Percentiles rank a stretch among this genome's conserved stretches.
phyloP scores from a whole-genome alignment of 1,140 invertebrate species.

The Sinonovacula constricta region DNA sequence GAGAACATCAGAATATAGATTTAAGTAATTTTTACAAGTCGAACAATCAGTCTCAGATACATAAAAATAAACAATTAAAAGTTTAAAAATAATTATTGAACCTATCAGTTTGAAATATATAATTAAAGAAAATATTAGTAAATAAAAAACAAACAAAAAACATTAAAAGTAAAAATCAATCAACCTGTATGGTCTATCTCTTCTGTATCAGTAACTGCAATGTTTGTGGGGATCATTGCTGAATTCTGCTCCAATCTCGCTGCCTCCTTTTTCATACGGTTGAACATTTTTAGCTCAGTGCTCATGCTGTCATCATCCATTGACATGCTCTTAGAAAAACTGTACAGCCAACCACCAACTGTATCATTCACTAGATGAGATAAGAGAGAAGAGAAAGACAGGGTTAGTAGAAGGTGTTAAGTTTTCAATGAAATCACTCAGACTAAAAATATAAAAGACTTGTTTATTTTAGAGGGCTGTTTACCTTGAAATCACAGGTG shows the following conservation, averaged over 20 bases:
- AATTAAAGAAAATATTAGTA: background rate
- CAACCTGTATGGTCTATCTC: slow-evolving; percentile 71
- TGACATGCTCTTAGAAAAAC: slow-evolving; percentile 50
- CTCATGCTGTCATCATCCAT: slow-evolving; percentile 59
- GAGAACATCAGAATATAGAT: too few relatives aligned
- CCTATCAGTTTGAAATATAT: background rate
- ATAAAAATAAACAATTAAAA: background rate
- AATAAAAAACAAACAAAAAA: background rate
- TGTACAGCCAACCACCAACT: slow-evolving; percentile 47
- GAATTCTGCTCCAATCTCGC: slow-evolving; percentile 43
- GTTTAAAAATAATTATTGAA: background rate
- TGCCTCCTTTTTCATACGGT: slow-evolving; percentile 65
- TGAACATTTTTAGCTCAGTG: slow-evolving; percentile 69
- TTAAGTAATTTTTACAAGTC: background rate
- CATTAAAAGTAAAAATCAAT: background rate
- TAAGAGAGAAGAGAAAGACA: background rate
- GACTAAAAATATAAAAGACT: too few relatives aligned
- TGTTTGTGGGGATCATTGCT: slow-evolving; percentile 29
- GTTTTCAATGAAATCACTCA: too few relatives aligned
- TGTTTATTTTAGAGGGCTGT: too few relatives aligned
- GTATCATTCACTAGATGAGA: slow-evolving; percentile 29
- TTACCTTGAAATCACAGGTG: too few relatives aligned
- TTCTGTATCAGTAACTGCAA: slow-evolving; percentile 5
- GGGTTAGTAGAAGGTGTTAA: slow-evolving; percentile 1
- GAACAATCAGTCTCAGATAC: background rate